Evolutionary conservation across 2,797 vertebrate species (phyloP), one percentile per base, ranked within the genome.

Genomic region (Anguilla pacifica): DNA sequence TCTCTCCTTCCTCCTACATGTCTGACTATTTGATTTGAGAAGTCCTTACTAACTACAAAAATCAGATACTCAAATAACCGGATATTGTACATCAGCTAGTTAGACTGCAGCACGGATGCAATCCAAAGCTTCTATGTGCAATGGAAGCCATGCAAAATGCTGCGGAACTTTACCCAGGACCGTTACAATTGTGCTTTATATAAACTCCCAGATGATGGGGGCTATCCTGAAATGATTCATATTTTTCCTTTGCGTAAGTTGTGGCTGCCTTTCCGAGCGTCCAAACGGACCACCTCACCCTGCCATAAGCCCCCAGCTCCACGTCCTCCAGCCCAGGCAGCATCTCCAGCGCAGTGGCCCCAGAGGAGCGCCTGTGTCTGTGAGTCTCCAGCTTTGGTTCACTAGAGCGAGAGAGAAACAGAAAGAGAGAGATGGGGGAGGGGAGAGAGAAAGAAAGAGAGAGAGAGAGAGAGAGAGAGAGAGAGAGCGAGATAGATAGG

Each of bases 241-340:
- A 15, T 77, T 39, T 35, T 77, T 77, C 6, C 17, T 25, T 6
- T 2, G n/a, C 7, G 31, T 35, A 2, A 39, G 31, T 10, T 28
- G 4, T 11, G 7, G n/a, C 25, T 28, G 64, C 70, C 70, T 74
- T 15, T 74, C 31, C 39, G 70, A 39, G 35, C 10, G 4, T 22
- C 74, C 35, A 5, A n/a, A 13, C 3, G 31, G 74, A 77, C 35
- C 74, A 10, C 49, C 93, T 96, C 95, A 96, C 97, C 95, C 96
- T 96, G 89, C 97, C 97, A 22, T 97, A 97, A 2, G 96, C 96
- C 90, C 95, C 97, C 64, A 97, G 92, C 89, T 97, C 97, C 51
- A 97, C 96, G 0, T 96, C 97, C 92, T 97, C 97, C 92, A 97
- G 89, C 6, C 96, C 96, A 57, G 97, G 95, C 64, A 97, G 94